These are phyloP conservation scores for Cydia pomonella DNA, from an alignment of 1,140 invertebrate genomes.

Conservation along the genomic window DNA sequence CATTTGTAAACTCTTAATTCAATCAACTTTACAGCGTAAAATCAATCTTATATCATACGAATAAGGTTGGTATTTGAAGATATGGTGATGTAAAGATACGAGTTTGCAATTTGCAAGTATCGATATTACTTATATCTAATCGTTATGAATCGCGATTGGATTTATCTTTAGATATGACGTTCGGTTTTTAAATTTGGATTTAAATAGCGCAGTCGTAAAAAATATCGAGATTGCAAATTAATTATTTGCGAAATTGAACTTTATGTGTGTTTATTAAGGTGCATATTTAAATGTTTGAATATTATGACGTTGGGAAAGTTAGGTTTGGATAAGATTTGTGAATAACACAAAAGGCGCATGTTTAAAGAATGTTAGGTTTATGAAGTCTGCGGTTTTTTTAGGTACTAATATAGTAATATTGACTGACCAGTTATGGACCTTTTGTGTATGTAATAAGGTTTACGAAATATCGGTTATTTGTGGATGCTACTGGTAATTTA, in stretches of 20 bases:
- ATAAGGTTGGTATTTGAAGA: not conserved
- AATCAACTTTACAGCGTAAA: not conserved
- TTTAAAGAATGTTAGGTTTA: not conserved
- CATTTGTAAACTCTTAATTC: not conserved
- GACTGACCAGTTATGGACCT: not conserved
- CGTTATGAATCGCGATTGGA: constrained; percentile 48
- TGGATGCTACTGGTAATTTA: too few species aligned
- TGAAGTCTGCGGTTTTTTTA: not conserved
- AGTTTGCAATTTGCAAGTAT: not conserved
- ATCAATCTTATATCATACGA: not conserved
- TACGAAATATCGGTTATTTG: not conserved
- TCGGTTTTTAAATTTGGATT: constrained; percentile 33
- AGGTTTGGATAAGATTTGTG: not conserved
- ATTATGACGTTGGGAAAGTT: not conserved
- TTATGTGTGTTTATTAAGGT: not conserved
- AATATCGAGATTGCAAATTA: not conserved
- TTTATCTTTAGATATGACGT: constrained; percentile 42
- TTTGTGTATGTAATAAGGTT: not conserved
- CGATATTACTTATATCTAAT: constrained; percentile 47
- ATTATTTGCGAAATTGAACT: not conserved
- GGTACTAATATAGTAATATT: not conserved
- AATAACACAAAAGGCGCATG: not conserved
- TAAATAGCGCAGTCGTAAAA: constrained; percentile 10
- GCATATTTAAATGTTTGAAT: not conserved
- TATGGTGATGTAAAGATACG: not conserved